These are phyloP conservation scores for Telenomus remus DNA, from an alignment of 1,140 invertebrate species.

Conservation along the genomic window DNA sequence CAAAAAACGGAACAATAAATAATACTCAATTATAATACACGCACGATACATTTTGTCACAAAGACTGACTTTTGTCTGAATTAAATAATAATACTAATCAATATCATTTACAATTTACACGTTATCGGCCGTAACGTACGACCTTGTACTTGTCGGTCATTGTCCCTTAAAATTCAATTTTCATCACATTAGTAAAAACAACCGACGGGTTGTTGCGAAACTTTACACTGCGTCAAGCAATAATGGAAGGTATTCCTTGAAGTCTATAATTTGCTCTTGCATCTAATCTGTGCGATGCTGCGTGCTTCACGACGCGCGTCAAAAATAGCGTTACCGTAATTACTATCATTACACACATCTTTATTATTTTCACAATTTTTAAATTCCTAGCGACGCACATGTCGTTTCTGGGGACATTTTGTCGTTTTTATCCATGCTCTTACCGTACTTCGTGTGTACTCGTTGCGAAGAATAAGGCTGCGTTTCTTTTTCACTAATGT, in stretches of 20 bases:
- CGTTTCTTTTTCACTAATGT: constrained; percentile 40
- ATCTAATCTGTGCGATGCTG: constrained; percentile 19
- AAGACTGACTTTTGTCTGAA: neutral
- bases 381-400: constrained; percentile 55
- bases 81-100: constrained; percentile 35
- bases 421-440: constrained; percentile 33
- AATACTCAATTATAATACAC: constrained; percentile 18
- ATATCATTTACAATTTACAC: constrained; percentile 40
- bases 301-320: constrained; percentile 32
- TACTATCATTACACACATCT: constrained; percentile 41
- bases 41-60: neutral
- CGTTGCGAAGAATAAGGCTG: constrained; percentile 54
- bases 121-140: neutral
- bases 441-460: constrained; percentile 29
- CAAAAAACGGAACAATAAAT: constrained; percentile 23
- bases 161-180: constrained; percentile 45
- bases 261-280: constrained; percentile 48
- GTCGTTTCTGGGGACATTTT: constrained; percentile 40
- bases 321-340: constrained; percentile 54
- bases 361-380: constrained; percentile 36
- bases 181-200: constrained; percentile 52
- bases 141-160: constrained; percentile 39
- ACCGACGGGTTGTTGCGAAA: constrained; percentile 35
- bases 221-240: constrained; percentile 52
- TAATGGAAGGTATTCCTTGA: constrained; percentile 48